Conservation (phyloP, 2,888 invertebrate genomes). For the Andrena fulva region DNA sequence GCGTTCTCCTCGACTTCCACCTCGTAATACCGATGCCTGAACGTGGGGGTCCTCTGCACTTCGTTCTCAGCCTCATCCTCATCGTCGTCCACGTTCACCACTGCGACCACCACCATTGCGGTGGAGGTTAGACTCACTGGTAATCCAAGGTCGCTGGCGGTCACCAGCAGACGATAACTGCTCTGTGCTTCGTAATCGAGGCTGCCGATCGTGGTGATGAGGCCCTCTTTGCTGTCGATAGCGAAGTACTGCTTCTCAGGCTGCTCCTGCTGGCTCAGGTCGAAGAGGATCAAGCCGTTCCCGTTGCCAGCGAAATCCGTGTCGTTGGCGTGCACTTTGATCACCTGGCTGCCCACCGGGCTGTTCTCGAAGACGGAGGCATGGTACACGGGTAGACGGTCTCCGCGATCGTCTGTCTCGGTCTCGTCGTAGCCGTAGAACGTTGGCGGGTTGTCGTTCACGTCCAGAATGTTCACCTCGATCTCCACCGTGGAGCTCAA, state of each 20-base stretch:
- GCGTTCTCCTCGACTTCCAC: slow-evolving; percentile 93
- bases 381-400: slow-evolving; percentile 89
- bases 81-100: slow-evolving; percentile 89
- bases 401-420: slow-evolving; percentile 84
- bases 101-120: slow-evolving; percentile 89
- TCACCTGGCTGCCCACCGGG: slow-evolving; percentile 90
- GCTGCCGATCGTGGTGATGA: slow-evolving; percentile 90
- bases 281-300: slow-evolving; percentile 93
- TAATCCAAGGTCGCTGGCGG: slow-evolving; percentile 94
- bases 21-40: slow-evolving; percentile 91
- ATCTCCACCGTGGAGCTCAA: slow-evolving; percentile 91
- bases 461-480: slow-evolving; percentile 92
- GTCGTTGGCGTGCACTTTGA: slow-evolving; percentile 93
- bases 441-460: slow-evolving; percentile 93
- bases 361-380: slow-evolving; percentile 91
- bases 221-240: slow-evolving; percentile 94
- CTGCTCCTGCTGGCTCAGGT: slow-evolving; percentile 88
- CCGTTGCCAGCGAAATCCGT: slow-evolving; percentile 94
- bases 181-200: slow-evolving; percentile 88
- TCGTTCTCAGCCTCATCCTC: slow-evolving; percentile 86
- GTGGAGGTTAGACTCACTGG: slow-evolving; percentile 91
- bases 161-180: slow-evolving; percentile 91
- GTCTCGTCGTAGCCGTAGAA: slow-evolving; percentile 92
- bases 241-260: slow-evolving; percentile 87
- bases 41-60: slow-evolving; percentile 82